phyloP scores from a whole-genome alignment of 2,797 vertebrate genomes.

The Linurgus olivaceus region DNA sequence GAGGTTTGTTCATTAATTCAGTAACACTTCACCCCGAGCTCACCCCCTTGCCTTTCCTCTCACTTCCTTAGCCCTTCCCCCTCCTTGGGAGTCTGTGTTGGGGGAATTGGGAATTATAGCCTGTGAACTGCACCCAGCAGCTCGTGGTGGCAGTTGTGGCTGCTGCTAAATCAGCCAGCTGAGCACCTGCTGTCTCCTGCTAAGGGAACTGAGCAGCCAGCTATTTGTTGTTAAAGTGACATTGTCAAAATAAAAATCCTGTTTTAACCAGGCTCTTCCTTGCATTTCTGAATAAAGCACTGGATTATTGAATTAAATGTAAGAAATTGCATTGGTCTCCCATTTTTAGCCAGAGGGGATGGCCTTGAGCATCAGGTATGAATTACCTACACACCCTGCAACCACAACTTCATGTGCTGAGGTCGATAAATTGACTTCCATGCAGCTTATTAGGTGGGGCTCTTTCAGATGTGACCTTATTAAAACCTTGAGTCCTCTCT shows the following conservation, averaged over 20 bases:
- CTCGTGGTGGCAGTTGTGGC: conserved; percentile 46
- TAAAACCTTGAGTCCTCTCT: conserved; percentile 27
- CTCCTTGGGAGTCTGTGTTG: not conserved
- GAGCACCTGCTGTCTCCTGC: conserved; percentile 68
- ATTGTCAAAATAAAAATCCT: not conserved
- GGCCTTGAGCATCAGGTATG: conserved; percentile 39
- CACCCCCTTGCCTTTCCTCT: not conserved
- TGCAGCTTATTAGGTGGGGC: conserved; percentile 47
- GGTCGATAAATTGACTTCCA: conserved; percentile 53
- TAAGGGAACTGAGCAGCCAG: not conserved
- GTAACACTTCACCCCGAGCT: not conserved
- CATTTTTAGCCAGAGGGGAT: conserved; percentile 15
- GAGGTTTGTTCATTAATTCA: not conserved
- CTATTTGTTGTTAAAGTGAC: conserved; percentile 41
- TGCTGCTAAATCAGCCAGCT: conserved; percentile 70
- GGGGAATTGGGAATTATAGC: conserved; percentile 59
- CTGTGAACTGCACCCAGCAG: conserved; percentile 59
- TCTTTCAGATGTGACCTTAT: conserved; percentile 55
- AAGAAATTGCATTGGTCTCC: not conserved
- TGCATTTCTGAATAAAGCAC: not conserved
- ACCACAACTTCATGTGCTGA: conserved; percentile 7
- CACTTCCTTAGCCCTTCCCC: conserved; percentile 27
- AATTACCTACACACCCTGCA: conserved; percentile 18
- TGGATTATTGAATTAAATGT: not conserved
- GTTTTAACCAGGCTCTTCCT: not conserved